Base-by-base conservation (phyloP, 1,140 invertebrate species). In the Ceratosolen solmsi region DNA sequence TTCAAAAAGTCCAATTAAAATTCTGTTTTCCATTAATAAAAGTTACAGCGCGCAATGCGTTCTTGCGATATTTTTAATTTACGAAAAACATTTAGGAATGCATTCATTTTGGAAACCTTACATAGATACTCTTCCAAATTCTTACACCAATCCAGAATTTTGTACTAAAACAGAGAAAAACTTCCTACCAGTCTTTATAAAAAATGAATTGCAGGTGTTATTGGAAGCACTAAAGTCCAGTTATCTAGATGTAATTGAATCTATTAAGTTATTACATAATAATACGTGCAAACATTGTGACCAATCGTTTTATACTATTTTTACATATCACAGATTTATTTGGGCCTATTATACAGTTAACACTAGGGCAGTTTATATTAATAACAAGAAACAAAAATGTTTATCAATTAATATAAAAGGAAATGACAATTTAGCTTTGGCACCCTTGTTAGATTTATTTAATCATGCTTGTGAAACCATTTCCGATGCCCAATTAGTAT, bases 361-460 rank as follows among this genome's bases (percentile, higher is more conserved):
- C 90, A 96, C 96, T 1, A 92, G 96, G 85, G 94, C 94, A 76
- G 94, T 97, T 30, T 93, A 93, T 85, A 92, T 93, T 86, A 90
- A 93, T 85, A 80, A 86, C 80, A 86, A 89, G 80, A 87, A 86
- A 49, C 85, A 89, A 38, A 85, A 84, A 65, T 85, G 86, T 25
- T 85, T 86, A 38, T 20, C 88, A 51, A 89, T 89, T 74, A 86
- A 91, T 41, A 85, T 93, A 80, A 88, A 86, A 73, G 91, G 93
- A 84, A 88, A 92, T 75, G 93, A 94, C 56, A 92, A 90, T 86
- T 89, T 95, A 85, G 96, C 95, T 11, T 87, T 97, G 25, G 95
- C 95, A 63, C 96, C 96, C 3, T 95, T 94, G 84, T 88, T 97
- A 30, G 96, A 97, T 90, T 91, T 97, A 80, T 93, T 97, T 75